phyloP scores from a whole-genome alignment of 1,140 invertebrate species.

The Ptiloglossa arizonensis region DNA sequence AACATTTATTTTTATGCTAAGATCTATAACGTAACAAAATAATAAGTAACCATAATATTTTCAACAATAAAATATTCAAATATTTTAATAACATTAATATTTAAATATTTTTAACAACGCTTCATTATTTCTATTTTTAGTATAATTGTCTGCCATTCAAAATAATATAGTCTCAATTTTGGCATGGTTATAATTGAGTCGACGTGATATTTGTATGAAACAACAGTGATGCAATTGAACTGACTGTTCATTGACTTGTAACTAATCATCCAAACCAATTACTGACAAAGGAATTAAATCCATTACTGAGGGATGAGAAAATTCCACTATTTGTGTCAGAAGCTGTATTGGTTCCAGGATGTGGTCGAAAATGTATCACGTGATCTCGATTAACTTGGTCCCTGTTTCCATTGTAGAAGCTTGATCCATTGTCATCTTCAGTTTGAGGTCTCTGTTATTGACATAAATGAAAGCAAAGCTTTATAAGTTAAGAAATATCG shows the following conservation, averaged over 20 bases:
- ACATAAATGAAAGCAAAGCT: neutral
- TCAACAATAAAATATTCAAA: slow-evolving; percentile 12
- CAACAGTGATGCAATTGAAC: neutral
- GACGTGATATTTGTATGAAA: neutral
- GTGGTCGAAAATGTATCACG: slow-evolving; percentile 74
- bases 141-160: neutral
- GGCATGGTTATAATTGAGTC: neutral
- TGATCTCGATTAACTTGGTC: slow-evolving; percentile 76
- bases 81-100: neutral
- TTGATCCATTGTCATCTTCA: slow-evolving; percentile 65
- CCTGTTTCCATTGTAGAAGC: slow-evolving; percentile 68
- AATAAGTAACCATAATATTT: slow-evolving; percentile 10
- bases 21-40: neutral
- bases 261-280: slow-evolving; percentile 87
- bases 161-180: slow-evolving; percentile 1
- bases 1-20: neutral
- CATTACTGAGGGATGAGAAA: slow-evolving; percentile 88
- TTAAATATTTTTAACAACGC: slow-evolving; percentile 4
- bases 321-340: slow-evolving; percentile 83
- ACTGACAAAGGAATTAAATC: slow-evolving; percentile 88
- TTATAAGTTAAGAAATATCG: neutral
- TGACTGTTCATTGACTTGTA: neutral
- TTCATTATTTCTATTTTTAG: neutral
- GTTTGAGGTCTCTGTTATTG: slow-evolving; percentile 70
- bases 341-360: slow-evolving; percentile 71